A percentile compares a stretch with the other conserved stretches of the same genome.
These are phyloP conservation scores for Seladonia tumulorum DNA, from an alignment of 2,888 invertebrate genomes.

Conservation along the genomic window DNA sequence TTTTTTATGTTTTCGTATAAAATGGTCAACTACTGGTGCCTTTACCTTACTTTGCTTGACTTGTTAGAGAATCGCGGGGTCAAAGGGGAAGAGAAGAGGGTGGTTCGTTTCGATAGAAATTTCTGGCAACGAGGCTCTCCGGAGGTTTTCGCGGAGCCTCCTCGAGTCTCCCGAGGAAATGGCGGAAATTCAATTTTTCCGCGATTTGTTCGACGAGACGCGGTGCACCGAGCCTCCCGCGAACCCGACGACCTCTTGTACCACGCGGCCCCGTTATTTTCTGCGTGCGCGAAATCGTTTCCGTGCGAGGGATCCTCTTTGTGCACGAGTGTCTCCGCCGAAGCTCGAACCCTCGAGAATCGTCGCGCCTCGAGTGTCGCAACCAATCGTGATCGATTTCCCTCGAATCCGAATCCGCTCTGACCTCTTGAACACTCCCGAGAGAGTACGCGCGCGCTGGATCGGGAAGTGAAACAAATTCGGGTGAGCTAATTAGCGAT, in stretches of 20 bases:
- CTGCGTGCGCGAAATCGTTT: constrained; percentile 23
- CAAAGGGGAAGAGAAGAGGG: background rate
- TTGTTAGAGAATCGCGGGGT: background rate
- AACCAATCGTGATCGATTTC: constrained; percentile 28
- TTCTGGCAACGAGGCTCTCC: constrained; percentile 19
- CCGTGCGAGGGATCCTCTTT: constrained; percentile 10
- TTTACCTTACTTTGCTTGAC: too few species aligned
- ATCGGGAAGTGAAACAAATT: constrained; percentile 9
- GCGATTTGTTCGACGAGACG: constrained; percentile 37
- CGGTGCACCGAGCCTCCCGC: constrained; percentile 23
- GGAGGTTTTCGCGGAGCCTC: background rate
- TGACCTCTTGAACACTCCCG: background rate
- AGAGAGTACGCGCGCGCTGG: background rate
- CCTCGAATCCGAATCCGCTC: constrained; percentile 10
- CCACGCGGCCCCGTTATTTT: constrained; percentile 20
- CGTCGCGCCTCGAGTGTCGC: background rate
- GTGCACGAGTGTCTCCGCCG: constrained; percentile 17
- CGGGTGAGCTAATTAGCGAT: constrained; percentile 22
- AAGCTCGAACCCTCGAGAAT: background rate
- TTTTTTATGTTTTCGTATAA: too few species aligned
- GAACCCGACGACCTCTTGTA: constrained; percentile 6
- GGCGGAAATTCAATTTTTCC: constrained; percentile 37
- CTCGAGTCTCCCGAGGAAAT: constrained; percentile 4
- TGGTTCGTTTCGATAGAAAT: background rate
- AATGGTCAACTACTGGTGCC: too few species aligned